A percentile compares a stretch with the other conserved stretches of the same genome.
phyloP scores from a whole-genome alignment of 2,888 invertebrate genomes.

The Deroplatys truncata region DNA sequence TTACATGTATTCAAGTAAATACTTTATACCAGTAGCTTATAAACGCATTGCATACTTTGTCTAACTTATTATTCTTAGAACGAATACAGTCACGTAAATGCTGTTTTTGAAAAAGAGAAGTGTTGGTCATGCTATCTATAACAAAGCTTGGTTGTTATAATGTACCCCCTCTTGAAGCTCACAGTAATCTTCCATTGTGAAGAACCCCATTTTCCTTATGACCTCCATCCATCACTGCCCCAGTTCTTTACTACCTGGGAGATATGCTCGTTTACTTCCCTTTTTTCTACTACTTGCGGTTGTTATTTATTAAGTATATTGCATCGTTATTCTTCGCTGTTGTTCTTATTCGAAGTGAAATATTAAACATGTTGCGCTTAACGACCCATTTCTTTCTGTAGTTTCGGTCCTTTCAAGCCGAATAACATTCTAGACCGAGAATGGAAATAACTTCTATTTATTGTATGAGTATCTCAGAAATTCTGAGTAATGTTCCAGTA shows the following conservation, averaged over 20 bases:
- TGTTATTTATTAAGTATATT: not conserved
- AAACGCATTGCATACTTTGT: too few relatives aligned
- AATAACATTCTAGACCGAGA: not conserved
- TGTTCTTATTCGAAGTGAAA: not conserved
- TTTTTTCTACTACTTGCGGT: not conserved
- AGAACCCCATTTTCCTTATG: not conserved
- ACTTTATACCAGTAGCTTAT: too few relatives aligned
- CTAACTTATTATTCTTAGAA: too few relatives aligned
- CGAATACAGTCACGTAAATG: too few relatives aligned
- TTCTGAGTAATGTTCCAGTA: not conserved
- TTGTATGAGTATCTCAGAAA: not conserved
- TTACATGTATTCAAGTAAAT: too few relatives aligned
- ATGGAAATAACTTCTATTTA: not conserved
- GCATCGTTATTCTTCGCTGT: not conserved
- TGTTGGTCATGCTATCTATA: not conserved
- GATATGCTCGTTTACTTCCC: not conserved
- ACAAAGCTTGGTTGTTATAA: not conserved
- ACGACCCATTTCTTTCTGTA: not conserved
- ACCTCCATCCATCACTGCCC: not conserved
- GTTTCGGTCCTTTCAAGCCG: not conserved
- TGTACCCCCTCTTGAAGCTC: not conserved
- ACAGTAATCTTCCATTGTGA: not conserved
- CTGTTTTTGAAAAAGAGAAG: too few relatives aligned
- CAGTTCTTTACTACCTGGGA: not conserved
- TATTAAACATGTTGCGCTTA: not conserved